Base-by-base conservation (phyloP, 2,113 vertebrate genomes). In the Corythornis cristatus region DNA sequence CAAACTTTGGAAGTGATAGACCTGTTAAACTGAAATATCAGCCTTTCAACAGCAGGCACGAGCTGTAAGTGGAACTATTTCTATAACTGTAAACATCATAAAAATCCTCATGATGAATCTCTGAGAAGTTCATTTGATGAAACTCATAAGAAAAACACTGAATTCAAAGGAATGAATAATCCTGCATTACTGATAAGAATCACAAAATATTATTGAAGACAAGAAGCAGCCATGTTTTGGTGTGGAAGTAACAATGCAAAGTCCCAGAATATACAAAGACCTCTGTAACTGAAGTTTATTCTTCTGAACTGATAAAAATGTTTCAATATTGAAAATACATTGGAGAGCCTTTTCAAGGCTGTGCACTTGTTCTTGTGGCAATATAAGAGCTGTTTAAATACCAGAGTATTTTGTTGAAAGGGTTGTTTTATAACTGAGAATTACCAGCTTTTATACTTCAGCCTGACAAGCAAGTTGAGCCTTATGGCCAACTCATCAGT, bases 21-120 rank as follows among this genome's bases (percentile, higher is more conserved):
- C 40, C 53, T 75, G 77, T 92, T 95, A 93, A 92, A 90, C 57
- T 96, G 86, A 95, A 94, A 93, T 93, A 93, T 84, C 80, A 82
- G 11, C 86, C 42, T 70, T 86, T 92, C 73, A 86, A 61, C 72
- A 86, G 70, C 65, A 75, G 83, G 66, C 73, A 83, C 66, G 45
- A 37, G 33, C 53, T 86, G 53, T 77, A 86, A 96, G 54, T 57
- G 15, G 43, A 90, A 83, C 65, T 88, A 60, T 86, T 95, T 88
- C 71, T 43, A 53, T 81, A 88, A 75, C 53, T 56, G 57, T 88
- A 96, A 93, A 93, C 57, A 60, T 68, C 88, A 90, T 91, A 80
- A 90, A 91, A 93, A 61, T 61, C 83, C 35, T 78, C 33, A 42
- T 78, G 57, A 94, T 85, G 64, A 89, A 82, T 68, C 71, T 89